A percentile compares a stretch with the other conserved stretches of the same genome.
Conservation (phyloP, 2,797 vertebrate species). For the Acomys russatus region DNA sequence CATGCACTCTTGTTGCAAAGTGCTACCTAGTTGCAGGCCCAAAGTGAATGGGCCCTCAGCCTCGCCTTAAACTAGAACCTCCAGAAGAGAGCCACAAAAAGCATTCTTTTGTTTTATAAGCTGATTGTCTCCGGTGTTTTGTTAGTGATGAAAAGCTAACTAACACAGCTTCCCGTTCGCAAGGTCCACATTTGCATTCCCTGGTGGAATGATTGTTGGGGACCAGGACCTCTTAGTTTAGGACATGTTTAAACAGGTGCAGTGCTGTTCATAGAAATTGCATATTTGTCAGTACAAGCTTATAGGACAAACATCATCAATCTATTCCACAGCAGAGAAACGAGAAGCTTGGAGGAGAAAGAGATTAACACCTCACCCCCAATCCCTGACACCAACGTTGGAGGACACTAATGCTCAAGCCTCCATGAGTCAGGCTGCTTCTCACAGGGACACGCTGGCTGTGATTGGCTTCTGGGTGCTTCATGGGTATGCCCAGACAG, state of each 20-base stretch:
- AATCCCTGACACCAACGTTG: background rate
- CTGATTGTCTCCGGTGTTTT: background rate
- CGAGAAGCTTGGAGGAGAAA: background rate
- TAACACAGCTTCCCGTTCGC: background rate
- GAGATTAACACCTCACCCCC: background rate
- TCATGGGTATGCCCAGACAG: background rate
- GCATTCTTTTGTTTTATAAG: background rate
- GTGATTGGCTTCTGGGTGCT: no score
- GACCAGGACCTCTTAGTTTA: background rate
- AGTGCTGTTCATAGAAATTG: background rate
- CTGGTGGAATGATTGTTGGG: background rate
- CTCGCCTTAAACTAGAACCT: background rate
- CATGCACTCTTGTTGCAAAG: background rate
- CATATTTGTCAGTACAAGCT: background rate
- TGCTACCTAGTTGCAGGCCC: background rate
- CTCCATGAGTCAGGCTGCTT: background rate
- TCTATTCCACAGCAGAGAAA: background rate
- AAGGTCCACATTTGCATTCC: background rate
- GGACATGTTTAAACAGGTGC: background rate
- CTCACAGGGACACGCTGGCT: background rate
- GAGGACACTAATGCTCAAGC: background rate
- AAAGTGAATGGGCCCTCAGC: background rate
- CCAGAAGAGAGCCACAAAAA: background rate
- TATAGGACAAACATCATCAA: background rate
- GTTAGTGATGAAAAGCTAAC: background rate